Base-by-base conservation (phyloP, 2,797 vertebrate genomes). In the Leuciscus waleckii region DNA sequence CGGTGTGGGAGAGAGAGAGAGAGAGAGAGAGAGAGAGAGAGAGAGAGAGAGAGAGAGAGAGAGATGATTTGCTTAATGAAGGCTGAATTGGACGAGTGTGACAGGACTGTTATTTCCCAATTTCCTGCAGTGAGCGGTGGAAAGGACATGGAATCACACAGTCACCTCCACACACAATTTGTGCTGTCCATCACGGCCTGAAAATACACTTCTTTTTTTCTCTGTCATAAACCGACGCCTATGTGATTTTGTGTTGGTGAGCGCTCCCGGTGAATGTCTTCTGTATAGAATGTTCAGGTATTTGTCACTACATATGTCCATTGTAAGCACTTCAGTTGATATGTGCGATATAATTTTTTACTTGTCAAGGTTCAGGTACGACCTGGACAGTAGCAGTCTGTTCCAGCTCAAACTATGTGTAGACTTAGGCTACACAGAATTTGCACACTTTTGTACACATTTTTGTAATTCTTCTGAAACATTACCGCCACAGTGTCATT, bases 1-100 rank as follows among this genome's bases (percentile, higher is more conserved):
- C n/a, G n/a, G n/a, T n/a, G n/a, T n/a, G n/a, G n/a, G 29, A 13
- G 29, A 81, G 71, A 68, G 70, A 65, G n/a, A 17, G 29, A 71
- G 71, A 76, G 85, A 83, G 29, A 13, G 29, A 81, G 71, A 68
- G 70, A 65, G n/a, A 17, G 29, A 71, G 71, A 76, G 85, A 83
- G 29, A 13, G 29, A 56, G 10, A 8, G 46, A 32, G 29, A 13
- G 29, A 81, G 71, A 68, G 70, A 65, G n/a, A 17, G 29, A 71
- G 71, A 76, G 85, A 83, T 90, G 85, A 91, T 89, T 89, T 87
- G 54, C 78, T 81, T 90, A 89, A 88, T 83, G 82, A 88, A 88
- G 73, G 83, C 79, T 68, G 79, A 81, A 79, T 79, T 73, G 69
- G 77, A 68, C n/a, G 41, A 77, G 69, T 69, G 73, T 89, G 88